phyloP scores from a whole-genome alignment of 53 echinoderm and acorn worm species.

The Arbacia lixula region DNA sequence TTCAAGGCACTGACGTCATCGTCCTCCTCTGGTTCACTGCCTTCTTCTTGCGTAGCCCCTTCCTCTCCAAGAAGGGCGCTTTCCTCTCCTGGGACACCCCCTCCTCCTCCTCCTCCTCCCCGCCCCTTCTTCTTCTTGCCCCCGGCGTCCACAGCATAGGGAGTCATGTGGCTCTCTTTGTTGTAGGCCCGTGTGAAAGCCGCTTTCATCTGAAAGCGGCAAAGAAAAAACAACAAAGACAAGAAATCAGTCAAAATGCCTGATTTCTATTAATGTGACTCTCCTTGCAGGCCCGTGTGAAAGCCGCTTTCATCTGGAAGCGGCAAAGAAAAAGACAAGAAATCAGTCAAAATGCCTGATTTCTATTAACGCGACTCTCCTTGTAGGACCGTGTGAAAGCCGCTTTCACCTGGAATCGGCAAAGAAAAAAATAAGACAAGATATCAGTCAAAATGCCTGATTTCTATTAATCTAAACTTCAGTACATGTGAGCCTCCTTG shows the following conservation, averaged over 20 bases:
- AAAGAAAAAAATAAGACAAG: neutral
- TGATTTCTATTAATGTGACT: neutral
- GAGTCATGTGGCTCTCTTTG: conserved; percentile 83
- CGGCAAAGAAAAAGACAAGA: neutral
- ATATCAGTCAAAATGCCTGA: neutral
- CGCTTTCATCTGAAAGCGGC: conserved; percentile 75
- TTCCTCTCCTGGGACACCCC: conserved; percentile 37
- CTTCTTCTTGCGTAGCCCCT: conserved; percentile 15
- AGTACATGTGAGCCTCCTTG: no score
- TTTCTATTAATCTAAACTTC: neutral
- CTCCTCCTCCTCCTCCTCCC: conserved; percentile 46
- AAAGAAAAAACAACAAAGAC: neutral
- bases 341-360: neutral
- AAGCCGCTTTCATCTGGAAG: conserved; percentile 88
- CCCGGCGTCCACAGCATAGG: conserved; percentile 63
- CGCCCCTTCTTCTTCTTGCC: conserved; percentile 66
- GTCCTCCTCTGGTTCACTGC: conserved; percentile 4
- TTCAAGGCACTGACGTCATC: conserved; percentile 22
- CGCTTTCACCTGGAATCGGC: conserved; percentile 76
- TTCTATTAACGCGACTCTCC: neutral
- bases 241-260: neutral
- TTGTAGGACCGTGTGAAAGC: conserved; percentile 94
- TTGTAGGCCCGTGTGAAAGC: conserved; percentile 94
- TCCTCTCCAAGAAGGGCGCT: conserved; percentile 52
- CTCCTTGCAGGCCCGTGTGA: conserved; percentile 93